Base-by-base conservation (phyloP, 2,888 invertebrate genomes). In the Holacanthella duospinosa region DNA sequence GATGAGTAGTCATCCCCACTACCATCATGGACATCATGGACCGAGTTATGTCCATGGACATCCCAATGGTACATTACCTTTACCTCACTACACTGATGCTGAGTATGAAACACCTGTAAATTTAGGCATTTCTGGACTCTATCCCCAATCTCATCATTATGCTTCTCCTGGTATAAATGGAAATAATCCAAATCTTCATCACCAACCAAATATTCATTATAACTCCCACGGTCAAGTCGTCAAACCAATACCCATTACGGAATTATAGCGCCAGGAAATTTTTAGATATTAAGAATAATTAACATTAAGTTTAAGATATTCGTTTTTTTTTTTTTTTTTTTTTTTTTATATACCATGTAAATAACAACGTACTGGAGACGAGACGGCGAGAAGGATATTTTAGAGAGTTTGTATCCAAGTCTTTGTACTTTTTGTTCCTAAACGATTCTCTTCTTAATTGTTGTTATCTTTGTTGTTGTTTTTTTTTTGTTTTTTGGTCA, bases 171-270 rank as follows among this genome's bases (percentile, higher is more conserved):
- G 4, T 29, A 12, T 28, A 4, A 29, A 36, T 28, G 29, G 25
- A 27, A 27, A 29, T 29, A 59, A 57, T 44, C 56, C 43, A 29
- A 60, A 57, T 28, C 28, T 26, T 4, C 4, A 25, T 16, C 62
- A 57, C 28, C 43, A 57, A 12, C 61, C 59, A n/a, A 61, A 61
- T 48, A 44, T 65, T 56, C 61, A 59, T 48, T 63, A 59, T 58
- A 58, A 61, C 25, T 58, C 64, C 6, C 61, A 43, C n/a, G 62
- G 62, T 24, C 65, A 65, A 19, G 59, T 58, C 56, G 63, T 66
- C 16, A 72, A 70, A 63, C 70, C 71, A 26, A 72, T 72, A 54
- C 72, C 71, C 9, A 70, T 72, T 43, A 71, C 71, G 25, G 72
- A 71, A 64, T 68, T 72, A 19, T 71, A 72, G 69, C 69, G 65